Evolutionary conservation across 2,888 invertebrate species (phyloP).

Genomic region (Microplitis deprimator): DNA sequence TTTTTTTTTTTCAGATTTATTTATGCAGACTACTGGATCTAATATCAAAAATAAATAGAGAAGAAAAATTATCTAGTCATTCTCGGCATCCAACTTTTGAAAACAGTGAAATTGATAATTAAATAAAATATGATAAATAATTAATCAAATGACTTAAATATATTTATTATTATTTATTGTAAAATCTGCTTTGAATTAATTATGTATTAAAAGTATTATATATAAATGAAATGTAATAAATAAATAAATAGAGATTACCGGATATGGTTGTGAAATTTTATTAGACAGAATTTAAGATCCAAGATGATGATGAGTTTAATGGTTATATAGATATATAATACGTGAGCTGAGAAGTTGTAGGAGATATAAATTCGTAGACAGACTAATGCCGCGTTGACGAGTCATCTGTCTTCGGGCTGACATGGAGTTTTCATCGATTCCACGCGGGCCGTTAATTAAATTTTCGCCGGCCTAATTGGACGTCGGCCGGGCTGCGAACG

Average conservation of each 20-base stretch:
- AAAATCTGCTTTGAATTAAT: constrained; percentile 24
- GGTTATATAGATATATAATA: neutral
- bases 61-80: constrained; percentile 23
- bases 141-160: neutral
- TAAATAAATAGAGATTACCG: too few species aligned
- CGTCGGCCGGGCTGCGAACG: constrained; percentile 11
- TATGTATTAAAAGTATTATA: neutral
- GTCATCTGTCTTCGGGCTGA: constrained; percentile 31
- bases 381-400: constrained; percentile 37
- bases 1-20: constrained; percentile 46
- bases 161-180: constrained; percentile 13
- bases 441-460: constrained; percentile 61
- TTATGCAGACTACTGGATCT: constrained; percentile 51
- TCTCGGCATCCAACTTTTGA: neutral
- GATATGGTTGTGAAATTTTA: too few species aligned
- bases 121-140: neutral
- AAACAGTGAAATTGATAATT: constrained; percentile 1
- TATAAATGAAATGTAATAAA: neutral
- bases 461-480: constrained; percentile 67
- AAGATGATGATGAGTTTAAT: too few species aligned
- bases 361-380: constrained; percentile 28
- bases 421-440: constrained; percentile 58
- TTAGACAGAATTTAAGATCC: too few species aligned
- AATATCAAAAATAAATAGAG: constrained; percentile 37
- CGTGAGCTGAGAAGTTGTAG: neutral